Evolutionary conservation across 1,140 invertebrate species (phyloP).

Genomic region (Tigriopus japonicus): DNA sequence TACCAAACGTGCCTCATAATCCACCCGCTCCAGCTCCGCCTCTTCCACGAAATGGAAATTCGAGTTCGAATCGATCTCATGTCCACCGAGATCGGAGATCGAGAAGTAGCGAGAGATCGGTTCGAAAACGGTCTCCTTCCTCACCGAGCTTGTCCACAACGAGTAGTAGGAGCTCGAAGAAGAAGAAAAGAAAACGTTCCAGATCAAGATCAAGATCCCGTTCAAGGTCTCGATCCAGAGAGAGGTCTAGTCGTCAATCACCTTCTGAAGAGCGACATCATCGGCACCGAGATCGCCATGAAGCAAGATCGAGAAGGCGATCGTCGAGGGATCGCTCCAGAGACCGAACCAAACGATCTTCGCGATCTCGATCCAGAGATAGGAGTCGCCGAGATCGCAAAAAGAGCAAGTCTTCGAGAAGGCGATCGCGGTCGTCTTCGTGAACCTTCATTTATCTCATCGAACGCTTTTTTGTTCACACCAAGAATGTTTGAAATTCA

Average conservation of each 20-base stretch:
- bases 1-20: too few relatives aligned
- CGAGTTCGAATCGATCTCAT: background rate
- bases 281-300: too few relatives aligned
- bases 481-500: too few relatives aligned
- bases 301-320: too few relatives aligned
- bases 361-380: background rate
- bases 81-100: background rate
- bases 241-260: background rate
- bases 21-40: too few relatives aligned
- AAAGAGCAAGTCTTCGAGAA: too few relatives aligned
- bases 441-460: too few relatives aligned
- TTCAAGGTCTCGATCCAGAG: background rate
- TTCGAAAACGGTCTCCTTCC: background rate
- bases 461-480: too few relatives aligned
- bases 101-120: background rate
- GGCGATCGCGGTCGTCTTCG: too few relatives aligned
- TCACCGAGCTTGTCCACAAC: background rate
- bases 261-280: too few relatives aligned
- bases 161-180: background rate
- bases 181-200: conserved; percentile 2
- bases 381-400: background rate
- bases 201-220: background rate
- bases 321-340: background rate
- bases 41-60: too few relatives aligned
- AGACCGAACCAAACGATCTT: background rate